Evolutionary conservation across 2,113 vertebrate species (phyloP), one percentile per base, ranked within the genome.

Genomic region (Xenus cinereus): DNA sequence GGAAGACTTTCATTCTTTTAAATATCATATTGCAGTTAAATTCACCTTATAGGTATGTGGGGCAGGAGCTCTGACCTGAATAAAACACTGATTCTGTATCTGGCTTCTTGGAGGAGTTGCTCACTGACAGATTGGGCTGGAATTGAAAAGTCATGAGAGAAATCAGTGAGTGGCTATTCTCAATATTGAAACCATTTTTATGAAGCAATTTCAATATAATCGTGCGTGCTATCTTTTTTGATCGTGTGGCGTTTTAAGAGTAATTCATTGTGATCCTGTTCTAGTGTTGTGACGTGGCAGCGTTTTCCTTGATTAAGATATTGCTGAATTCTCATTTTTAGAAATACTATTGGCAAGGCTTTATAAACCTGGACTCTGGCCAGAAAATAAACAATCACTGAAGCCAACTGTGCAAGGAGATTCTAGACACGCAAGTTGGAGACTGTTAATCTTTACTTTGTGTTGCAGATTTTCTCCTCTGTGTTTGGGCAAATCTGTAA

Each of bases 311-410:
- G 53, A 84, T 91, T 24, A 59, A 91, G 66, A 75, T 84, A 79
- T 33, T 95, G 84, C 77, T 92, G 77, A 51, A 76, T 69, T 79
- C 82, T 90, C 43, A 23, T 78, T 87, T 96, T 90, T 83, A 87
- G 83, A 89, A 87, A 60, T 81, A 51, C 17, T 89, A 4, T 87
- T 94, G 94, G 88, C 92, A 95, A 32, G 23, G 67, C 37, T 89
- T 87, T 92, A 45, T 48, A 79, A 91, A 45, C 24, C 71, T 95
- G 94, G 89, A 10, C 56, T 67, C 28, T 23, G 76, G 73, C 86
- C 97, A 95, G 77, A 46, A 82, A 93, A 73, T n/a, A 78, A 95
- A 92, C 83, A 87, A 37, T 84, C 10, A 0, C n/a, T 53, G 62
- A 53, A 94, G 80, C 74, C 94, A 91, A 14, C 86, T 84, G 4